Percentiles rank a stretch among this genome's conserved stretches.
Conservation (phyloP, 2,113 vertebrate species). For the Dolichallabes microphthalmus region DNA sequence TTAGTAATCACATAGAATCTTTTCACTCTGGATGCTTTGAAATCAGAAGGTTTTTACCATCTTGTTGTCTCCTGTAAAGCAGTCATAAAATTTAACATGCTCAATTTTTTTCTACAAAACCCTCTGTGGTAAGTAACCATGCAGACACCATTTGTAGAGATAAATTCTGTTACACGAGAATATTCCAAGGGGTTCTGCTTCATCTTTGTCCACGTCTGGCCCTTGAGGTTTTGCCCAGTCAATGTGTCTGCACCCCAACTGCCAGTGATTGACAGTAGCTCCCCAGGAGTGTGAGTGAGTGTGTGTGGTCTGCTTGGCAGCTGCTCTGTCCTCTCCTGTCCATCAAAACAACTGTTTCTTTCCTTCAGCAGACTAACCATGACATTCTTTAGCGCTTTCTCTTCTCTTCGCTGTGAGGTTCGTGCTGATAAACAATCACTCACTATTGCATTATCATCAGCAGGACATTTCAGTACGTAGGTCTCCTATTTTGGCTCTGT, state of each 20-base stretch:
- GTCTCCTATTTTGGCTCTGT: neutral
- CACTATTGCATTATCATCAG: neutral
- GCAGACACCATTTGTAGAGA: neutral
- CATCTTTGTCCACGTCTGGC: neutral
- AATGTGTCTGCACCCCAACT: conserved; percentile 14
- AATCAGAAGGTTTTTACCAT: neutral
- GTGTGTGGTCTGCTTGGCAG: conserved; percentile 49
- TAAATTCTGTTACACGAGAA: neutral
- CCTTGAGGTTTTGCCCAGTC: conserved; percentile 6
- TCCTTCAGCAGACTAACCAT: conserved; percentile 24
- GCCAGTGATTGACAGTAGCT: conserved; percentile 37
- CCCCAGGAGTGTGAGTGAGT: conserved; percentile 9
- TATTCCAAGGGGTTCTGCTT: neutral
- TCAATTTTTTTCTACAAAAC: neutral
- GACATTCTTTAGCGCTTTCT: neutral
- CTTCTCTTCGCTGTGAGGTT: neutral
- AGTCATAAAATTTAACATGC: neutral
- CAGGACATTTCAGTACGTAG: neutral
- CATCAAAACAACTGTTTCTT: conserved; percentile 40
- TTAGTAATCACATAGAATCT: neutral
- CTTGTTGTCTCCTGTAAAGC: neutral
- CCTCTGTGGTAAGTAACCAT: neutral
- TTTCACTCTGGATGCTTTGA: neutral
- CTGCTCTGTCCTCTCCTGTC: conserved; percentile 14
- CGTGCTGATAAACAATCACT: neutral